Evolutionary conservation across 2,888 invertebrate genomes (phyloP).

Genomic region (Brachypalpus laphriformis): DNA sequence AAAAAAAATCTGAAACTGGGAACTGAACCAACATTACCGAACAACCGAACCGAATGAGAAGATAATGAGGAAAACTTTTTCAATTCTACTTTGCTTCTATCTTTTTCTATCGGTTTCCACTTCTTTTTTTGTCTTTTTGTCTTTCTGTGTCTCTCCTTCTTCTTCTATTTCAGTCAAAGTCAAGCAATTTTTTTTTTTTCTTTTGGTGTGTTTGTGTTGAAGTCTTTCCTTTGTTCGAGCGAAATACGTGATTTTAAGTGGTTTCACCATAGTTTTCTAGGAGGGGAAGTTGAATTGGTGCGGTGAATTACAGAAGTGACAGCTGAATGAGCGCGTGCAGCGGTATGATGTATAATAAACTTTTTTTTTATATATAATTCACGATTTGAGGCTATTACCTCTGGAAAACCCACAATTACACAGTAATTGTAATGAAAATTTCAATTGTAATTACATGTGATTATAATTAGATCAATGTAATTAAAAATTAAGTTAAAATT

Average conservation of each 20-base stretch:
- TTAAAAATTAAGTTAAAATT: no score
- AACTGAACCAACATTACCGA: slow-evolving; percentile 52
- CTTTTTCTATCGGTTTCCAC: slow-evolving; percentile 12
- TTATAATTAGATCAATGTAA: no score
- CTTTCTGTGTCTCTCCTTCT: slow-evolving; percentile 2
- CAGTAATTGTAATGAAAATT: no score
- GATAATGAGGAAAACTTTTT: not conserved
- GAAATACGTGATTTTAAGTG: not conserved
- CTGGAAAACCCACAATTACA: no score
- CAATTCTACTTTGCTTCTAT: slow-evolving; percentile 27
- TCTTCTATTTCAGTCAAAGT: slow-evolving; percentile 4
- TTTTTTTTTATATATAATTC: no score
- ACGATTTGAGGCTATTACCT: no score
- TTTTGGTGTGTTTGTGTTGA: slow-evolving; percentile 11
- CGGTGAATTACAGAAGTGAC: slow-evolving; percentile 4
- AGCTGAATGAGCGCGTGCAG: slow-evolving; percentile 10
- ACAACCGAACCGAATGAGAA: slow-evolving; percentile 25
- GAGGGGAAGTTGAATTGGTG: not conserved
- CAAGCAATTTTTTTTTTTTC: no score
- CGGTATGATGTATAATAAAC: not conserved
- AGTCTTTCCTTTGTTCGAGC: slow-evolving; percentile 24
- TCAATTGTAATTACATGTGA: no score
- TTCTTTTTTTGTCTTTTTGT: not conserved
- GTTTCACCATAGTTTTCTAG: not conserved
- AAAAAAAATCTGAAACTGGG: slow-evolving; percentile 33